Evolutionary conservation across 2,888 invertebrate genomes (phyloP).

Genomic region (Hedychridium roseum): DNA sequence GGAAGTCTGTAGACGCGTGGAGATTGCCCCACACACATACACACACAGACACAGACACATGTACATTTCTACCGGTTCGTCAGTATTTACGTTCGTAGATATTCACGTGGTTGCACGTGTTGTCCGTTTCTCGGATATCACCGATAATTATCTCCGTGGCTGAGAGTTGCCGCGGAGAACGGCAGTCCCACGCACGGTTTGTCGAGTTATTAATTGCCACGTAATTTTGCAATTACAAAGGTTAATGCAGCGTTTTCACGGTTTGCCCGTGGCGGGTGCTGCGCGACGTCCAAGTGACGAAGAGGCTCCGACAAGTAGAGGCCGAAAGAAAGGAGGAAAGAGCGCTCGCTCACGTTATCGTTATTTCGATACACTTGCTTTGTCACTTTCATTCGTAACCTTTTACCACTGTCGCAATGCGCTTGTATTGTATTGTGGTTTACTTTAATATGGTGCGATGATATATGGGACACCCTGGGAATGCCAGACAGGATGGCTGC

Average conservation of each 20-base stretch:
- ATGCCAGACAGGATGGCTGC: too few species aligned
- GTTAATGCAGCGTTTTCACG: constrained; percentile 55
- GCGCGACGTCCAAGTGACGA: constrained; percentile 12
- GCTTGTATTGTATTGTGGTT: too few species aligned
- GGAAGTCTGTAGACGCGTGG: neutral
- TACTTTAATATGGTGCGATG: too few species aligned
- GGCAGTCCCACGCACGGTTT: constrained; percentile 53
- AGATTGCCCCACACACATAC: neutral
- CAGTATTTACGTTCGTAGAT: neutral
- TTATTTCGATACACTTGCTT: constrained; percentile 23
- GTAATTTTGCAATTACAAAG: constrained; percentile 55
- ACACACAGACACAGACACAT: neutral
- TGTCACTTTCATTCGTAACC: constrained; percentile 36
- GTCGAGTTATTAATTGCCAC: constrained; percentile 56
- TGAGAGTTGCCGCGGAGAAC: constrained; percentile 51
- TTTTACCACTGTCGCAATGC: constrained; percentile 16
- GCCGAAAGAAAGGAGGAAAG: neutral
- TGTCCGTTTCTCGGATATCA: constrained; percentile 44
- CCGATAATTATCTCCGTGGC: constrained; percentile 56
- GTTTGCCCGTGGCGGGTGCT: constrained; percentile 42
- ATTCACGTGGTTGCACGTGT: constrained; percentile 15
- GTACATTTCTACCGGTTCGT: neutral
- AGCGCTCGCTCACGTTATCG: constrained; percentile 19
- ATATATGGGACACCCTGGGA: too few species aligned
- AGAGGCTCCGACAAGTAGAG: too few species aligned